Percentiles rank a stretch among this genome's conserved stretches.
Evolutionary conservation across 2,113 vertebrate genomes (phyloP).

Genomic region (Parus major): DNA sequence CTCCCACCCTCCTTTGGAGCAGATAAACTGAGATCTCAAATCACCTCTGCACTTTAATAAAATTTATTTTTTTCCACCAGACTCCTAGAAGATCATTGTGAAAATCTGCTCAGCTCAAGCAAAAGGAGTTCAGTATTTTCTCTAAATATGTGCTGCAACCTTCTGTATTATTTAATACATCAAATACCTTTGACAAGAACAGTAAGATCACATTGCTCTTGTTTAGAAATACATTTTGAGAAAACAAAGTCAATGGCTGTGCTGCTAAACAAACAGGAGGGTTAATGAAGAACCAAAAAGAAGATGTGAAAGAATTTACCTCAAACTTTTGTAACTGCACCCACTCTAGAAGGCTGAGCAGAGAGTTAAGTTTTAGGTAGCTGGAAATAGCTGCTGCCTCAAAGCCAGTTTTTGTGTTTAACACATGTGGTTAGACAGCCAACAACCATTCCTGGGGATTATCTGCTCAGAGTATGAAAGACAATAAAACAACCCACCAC

Average conservation of each 20-base stretch:
- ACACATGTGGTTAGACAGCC: slow-evolving; percentile 14
- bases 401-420: slow-evolving; percentile 35
- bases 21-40: not conserved
- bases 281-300: not conserved
- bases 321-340: not conserved
- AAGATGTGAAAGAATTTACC: not conserved
- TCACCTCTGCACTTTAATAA: not conserved
- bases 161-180: not conserved
- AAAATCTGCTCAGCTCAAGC: not conserved
- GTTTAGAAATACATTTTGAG: not conserved
- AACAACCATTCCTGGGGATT: slow-evolving; percentile 26
- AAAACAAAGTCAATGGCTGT: not conserved
- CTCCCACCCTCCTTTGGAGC: not conserved
- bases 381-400: slow-evolving; percentile 6
- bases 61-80: not conserved
- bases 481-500: slow-evolving; percentile 32
- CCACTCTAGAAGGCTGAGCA: not conserved
- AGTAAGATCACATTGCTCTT: not conserved
- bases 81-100: not conserved
- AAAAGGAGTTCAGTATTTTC: not conserved
- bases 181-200: not conserved
- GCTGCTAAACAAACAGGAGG: not conserved
- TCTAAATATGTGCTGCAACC: not conserved
- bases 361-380: not conserved
- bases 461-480: slow-evolving; percentile 41